Evolutionary conservation across 2,797 vertebrate genomes (phyloP), one percentile per base, ranked within the genome.

Genomic region (Glyptemys insculpta): DNA sequence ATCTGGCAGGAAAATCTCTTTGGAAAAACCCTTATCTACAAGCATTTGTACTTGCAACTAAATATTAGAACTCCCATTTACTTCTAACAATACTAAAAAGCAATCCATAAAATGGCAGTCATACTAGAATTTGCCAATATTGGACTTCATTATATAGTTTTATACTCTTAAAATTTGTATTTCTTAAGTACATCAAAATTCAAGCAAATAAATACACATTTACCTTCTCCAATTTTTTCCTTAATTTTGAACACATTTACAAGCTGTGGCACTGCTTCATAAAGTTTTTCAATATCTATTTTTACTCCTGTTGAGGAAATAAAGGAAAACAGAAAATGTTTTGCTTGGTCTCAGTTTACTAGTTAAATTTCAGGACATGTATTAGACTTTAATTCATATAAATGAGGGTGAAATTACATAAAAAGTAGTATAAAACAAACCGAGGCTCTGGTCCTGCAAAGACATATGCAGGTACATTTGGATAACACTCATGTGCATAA

Each of bases 201-300:
- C 65, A 86, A 84, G 16, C 11, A 89, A 92, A 93, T 95, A 91
- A 47, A 74, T 27, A 74, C 56, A 74, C 62, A 92, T 89, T 97
- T 98, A 99, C 99, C 99, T 99, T 99, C 99, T 98, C 99, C 99
- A 59, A 99, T 99, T 98, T 99, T 99, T 91, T 99, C 99, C 79
- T 98, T 98, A 88, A 99, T 99, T 96, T 97, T 98, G 97, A 99
- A 99, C 81, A 99, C 95, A 96, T 97, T 98, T 62, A 98, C 96
- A 89, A 99, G 98, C 97, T 99, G 99, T 94, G 99, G 99, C 54
- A 99, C 98, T 81, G 99, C 99, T 98, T 99, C 98, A 97, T 99
- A 99, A 94, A 99, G 98, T 21, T 98, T 98, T 92, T 99, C 98
- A 91, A 99, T 99, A 92, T 99, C 99, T 90, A 97, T 97, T 98